Evolutionary conservation across 1,140 invertebrate genomes (phyloP).

Genomic region (Octopus sinensis): DNA sequence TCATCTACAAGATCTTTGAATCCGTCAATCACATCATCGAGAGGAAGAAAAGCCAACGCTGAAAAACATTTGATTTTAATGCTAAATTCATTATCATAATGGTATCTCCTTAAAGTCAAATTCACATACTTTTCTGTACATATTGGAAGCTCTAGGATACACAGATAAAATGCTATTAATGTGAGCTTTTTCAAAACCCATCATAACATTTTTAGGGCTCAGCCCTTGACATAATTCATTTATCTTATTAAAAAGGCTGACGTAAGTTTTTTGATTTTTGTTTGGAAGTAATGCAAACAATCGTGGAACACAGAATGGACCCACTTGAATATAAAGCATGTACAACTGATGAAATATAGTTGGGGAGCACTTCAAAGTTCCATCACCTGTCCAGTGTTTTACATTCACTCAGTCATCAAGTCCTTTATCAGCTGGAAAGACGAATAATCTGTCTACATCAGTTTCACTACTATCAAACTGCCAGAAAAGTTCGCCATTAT

Average conservation of each 20-base stretch:
- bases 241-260: neutral
- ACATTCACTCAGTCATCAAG: neutral
- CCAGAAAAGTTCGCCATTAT: neutral
- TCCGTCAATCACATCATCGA: neutral
- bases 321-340: neutral
- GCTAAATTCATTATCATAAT: neutral
- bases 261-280: neutral
- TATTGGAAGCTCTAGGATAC: neutral
- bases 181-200: neutral
- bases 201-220: neutral
- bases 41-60: neutral
- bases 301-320: neutral
- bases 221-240: neutral
- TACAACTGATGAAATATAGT: neutral
- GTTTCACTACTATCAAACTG: constrained; percentile 4
- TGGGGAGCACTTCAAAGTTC: neutral
- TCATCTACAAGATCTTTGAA: neutral
- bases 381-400: neutral
- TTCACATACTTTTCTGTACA: neutral
- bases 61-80: neutral
- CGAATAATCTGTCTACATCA: neutral
- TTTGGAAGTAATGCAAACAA: neutral
- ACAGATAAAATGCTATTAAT: neutral
- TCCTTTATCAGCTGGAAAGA: neutral
- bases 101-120: neutral